Percentiles rank a stretch among this genome's conserved stretches.
phyloP scores from a whole-genome alignment of 1,140 invertebrate genomes.

The Drosophila santomea region DNA sequence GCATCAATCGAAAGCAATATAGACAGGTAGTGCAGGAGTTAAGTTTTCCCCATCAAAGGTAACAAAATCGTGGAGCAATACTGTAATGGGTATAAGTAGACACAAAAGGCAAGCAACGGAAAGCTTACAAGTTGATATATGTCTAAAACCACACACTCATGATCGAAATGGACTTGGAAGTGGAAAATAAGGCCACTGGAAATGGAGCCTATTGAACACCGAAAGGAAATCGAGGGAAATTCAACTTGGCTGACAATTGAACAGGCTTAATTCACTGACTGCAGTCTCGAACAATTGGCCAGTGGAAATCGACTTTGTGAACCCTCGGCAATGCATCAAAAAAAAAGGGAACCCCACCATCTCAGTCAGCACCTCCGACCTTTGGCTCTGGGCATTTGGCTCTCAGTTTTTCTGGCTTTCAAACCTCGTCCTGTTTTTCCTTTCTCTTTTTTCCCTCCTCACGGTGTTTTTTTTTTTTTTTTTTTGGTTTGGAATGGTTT shows the following conservation, averaged over 20 bases:
- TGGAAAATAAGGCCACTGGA: neutral
- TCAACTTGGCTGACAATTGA: conserved; percentile 12
- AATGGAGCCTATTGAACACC: conserved; percentile 4
- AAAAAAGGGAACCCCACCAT: neutral
- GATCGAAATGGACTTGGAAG: neutral
- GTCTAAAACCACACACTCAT: neutral
- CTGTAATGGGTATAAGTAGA: neutral
- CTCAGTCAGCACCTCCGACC: conserved; percentile 20
- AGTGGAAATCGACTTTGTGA: conserved; percentile 55
- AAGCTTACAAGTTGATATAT: neutral
- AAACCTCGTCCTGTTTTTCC: neutral
- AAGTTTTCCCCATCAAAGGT: neutral
- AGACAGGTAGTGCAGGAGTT: neutral
- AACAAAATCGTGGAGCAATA: neutral
- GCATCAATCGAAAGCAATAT: conserved; percentile 18
- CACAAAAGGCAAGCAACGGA: neutral
- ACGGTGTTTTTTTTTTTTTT: neutral
- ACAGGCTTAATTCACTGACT: conserved; percentile 32
- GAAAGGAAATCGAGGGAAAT: conserved; percentile 17
- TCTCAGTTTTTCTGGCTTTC: conserved; percentile 12
- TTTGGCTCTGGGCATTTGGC: conserved; percentile 25
- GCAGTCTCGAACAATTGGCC: conserved; percentile 31
- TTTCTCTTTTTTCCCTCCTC: neutral
- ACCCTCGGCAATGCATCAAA: conserved; percentile 52
- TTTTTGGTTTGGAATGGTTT: conserved; percentile 38